Conservation (phyloP, 2,888 invertebrate genomes). For the Galeruca laticollis region DNA sequence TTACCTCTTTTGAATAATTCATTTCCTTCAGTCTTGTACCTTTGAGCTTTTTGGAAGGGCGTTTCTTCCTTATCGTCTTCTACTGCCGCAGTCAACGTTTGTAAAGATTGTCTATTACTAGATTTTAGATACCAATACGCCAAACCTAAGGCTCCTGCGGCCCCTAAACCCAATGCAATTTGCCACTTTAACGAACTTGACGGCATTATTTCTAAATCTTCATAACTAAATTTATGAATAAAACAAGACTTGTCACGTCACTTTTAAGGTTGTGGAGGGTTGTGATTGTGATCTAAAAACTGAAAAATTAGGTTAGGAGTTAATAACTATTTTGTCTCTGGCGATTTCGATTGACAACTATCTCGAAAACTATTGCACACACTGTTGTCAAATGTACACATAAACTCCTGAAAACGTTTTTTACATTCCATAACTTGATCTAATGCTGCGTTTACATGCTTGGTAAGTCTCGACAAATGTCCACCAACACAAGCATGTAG, state of each 20-base stretch:
- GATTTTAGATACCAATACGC: constrained; percentile 74
- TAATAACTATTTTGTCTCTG: too few species aligned
- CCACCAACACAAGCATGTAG: too few species aligned
- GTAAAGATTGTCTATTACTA: constrained; percentile 63
- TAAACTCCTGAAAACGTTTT: too few species aligned
- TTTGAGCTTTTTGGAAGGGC: constrained; percentile 80
- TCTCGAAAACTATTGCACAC: too few species aligned
- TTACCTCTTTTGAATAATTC: constrained; percentile 85
- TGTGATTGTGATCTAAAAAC: neutral
- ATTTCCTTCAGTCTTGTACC: constrained; percentile 91
- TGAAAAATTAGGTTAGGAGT: constrained; percentile 26
- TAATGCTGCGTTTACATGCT: too few species aligned
- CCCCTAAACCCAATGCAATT: constrained; percentile 84
- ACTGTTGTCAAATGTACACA: too few species aligned
- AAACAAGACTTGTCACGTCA: constrained; percentile 32
- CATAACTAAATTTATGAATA: constrained; percentile 22
- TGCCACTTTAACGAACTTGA: constrained; percentile 82
- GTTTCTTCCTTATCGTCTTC: constrained; percentile 64
- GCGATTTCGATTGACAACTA: too few species aligned
- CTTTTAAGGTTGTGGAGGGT: constrained; percentile 16
- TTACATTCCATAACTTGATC: too few species aligned
- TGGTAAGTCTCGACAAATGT: too few species aligned
- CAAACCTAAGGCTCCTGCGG: constrained; percentile 83
- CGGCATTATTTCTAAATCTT: constrained; percentile 40
- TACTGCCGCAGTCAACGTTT: constrained; percentile 52